These are phyloP conservation scores for Colletes latitarsis DNA, from an alignment of 1,140 invertebrate species.

Conservation along the genomic window DNA sequence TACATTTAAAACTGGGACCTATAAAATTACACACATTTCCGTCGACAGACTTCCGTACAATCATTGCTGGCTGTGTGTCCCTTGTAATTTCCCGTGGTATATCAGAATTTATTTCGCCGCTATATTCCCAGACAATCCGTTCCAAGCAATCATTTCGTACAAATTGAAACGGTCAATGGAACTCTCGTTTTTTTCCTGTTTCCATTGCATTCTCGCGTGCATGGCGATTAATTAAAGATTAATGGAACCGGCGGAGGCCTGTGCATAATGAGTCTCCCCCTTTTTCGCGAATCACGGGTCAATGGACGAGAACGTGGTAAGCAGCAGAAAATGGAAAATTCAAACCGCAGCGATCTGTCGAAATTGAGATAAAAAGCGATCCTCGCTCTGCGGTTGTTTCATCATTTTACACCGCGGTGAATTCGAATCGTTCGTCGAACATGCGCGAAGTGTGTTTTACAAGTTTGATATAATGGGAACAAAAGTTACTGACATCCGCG, in stretches of 20 bases:
- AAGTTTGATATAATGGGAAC: neutral
- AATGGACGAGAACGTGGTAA: neutral
- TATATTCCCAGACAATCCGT: neutral
- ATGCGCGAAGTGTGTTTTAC: too few species aligned
- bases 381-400: neutral
- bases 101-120: slow-evolving; percentile 27
- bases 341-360: neutral
- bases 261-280: neutral
- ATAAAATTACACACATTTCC: slow-evolving; percentile 20
- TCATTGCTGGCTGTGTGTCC: neutral
- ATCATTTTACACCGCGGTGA: neutral
- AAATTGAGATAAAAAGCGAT: slow-evolving; percentile 22
- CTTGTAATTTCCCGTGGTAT: slow-evolving; percentile 25
- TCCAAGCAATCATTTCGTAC: neutral
- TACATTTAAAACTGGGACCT: slow-evolving; percentile 29
- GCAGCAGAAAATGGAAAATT: neutral
- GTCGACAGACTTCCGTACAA: neutral
- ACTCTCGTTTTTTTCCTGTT: neutral
- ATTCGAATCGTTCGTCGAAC: neutral
- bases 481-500: neutral
- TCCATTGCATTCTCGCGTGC: neutral
- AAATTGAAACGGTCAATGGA: slow-evolving; percentile 35
- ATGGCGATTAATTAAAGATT: neutral
- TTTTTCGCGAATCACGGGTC: neutral
- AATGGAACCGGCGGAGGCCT: neutral